Evolutionary conservation across 1,140 invertebrate species (phyloP), one percentile per base, ranked within the genome.

Genomic region (Pemphigus obesinymphae): DNA sequence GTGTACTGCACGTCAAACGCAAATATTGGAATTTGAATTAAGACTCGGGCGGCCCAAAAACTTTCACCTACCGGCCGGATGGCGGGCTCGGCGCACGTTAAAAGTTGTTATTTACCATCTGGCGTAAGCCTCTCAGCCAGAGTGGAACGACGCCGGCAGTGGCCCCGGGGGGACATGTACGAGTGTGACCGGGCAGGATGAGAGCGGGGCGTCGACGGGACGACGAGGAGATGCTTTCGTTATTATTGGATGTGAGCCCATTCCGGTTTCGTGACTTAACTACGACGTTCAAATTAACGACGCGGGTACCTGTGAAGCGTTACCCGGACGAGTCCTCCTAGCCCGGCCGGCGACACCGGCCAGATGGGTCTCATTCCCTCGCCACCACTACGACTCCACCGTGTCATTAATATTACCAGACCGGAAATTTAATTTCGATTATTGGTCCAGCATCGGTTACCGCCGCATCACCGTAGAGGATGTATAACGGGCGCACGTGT

Each of bases 341-440:
- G 20, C 11, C 17, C 37, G 13, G 11, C 11, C 34, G 5, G n/a
- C n/a, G 34, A 20, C 11, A 29, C 20, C 5, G 34, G 5, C 20
- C 37, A 13, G 17, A 37, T 66, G n/a, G 34, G 31, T 31, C 17
- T 37, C 37, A 43, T 23, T 17, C 66, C 37, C 13, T n/a, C 66
- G 20, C 66, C 37, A 3, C 66, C 37, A 53, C 45, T 50, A n/a
- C 34, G 34, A 75, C 53, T 75, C 0, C 17, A 26, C 50, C 20
- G 7, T 7, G 29, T 34, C 43, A 23, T 55, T 75, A 75, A 75
- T 53, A 75, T 34, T 50, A 37, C 45, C 72, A 31, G 26, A 75
- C 72, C 29, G 72, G 72, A 75, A 75, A 55, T 75, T 75, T 75
- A 75, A 75, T 75, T 75, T 75, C 45, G 72, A 75, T 75, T 75